These are phyloP conservation scores for Bactericera cockerelli DNA, from an alignment of 1,140 invertebrate species.

Conservation along the genomic window DNA sequence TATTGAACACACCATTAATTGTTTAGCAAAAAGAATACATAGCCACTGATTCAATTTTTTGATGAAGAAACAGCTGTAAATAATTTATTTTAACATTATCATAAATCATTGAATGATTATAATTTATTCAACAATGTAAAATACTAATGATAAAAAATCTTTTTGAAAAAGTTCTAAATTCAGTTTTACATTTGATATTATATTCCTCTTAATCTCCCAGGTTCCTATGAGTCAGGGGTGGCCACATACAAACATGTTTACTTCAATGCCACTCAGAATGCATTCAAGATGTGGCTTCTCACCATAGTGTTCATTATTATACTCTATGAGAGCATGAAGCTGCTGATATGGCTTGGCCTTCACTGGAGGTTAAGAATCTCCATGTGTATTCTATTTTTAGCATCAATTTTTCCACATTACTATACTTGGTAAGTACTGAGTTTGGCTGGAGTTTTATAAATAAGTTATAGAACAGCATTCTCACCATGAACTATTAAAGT, in stretches of 20 bases:
- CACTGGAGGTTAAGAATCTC: conserved; percentile 38
- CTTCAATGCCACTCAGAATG: conserved; percentile 60
- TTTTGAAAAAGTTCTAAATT: too few relatives aligned
- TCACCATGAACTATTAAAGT: too few relatives aligned
- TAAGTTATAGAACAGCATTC: too few relatives aligned
- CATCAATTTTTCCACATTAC: conserved; percentile 62
- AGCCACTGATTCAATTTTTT: too few relatives aligned
- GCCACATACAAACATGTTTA: conserved; percentile 67
- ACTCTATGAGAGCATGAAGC: conserved; percentile 54
- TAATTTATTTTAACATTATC: too few relatives aligned
- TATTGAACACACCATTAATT: too few relatives aligned
- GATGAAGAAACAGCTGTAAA: too few relatives aligned
- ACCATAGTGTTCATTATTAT: conserved; percentile 46
- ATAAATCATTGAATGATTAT: too few relatives aligned
- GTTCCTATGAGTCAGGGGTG: conserved; percentile 56
- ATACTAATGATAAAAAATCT: too few relatives aligned
- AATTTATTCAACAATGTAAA: too few relatives aligned
- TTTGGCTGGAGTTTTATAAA: background rate
- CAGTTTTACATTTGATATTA: too few relatives aligned
- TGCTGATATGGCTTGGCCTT: conserved; percentile 39
- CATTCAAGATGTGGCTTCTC: conserved; percentile 58
- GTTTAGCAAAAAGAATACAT: too few relatives aligned
- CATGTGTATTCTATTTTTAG: conserved; percentile 53
- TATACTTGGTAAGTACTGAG: conserved; percentile 50
- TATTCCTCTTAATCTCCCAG: conserved; percentile 29